These are phyloP conservation scores for Griposia aprilina DNA, from an alignment of 2,888 invertebrate genomes.

Conservation along the genomic window DNA sequence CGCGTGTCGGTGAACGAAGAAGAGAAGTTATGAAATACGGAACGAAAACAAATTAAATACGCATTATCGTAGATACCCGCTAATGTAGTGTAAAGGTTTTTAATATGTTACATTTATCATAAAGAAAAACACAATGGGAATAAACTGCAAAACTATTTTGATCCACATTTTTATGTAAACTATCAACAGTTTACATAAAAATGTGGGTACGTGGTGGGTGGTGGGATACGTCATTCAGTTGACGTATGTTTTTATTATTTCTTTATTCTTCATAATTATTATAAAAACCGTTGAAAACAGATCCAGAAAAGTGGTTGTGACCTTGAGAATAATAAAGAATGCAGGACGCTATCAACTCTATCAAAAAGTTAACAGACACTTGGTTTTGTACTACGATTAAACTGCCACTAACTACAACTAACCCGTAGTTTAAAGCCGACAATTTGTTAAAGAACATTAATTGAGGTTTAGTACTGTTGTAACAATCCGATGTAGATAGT, in stretches of 20 bases:
- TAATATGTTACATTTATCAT: slow-evolving; percentile 3
- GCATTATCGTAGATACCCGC: slow-evolving; percentile 16
- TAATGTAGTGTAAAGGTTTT: slow-evolving; percentile 10
- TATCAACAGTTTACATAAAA: too few species aligned
- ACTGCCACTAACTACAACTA: not conserved
- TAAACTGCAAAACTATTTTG: not conserved
- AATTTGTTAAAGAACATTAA: slow-evolving; percentile 22
- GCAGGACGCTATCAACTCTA: not conserved
- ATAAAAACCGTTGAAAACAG: not conserved
- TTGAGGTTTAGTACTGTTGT: slow-evolving; percentile 5
- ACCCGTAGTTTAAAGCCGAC: not conserved
- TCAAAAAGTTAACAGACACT: slow-evolving; percentile 1
- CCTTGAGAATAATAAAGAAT: not conserved
- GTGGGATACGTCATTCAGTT: too few species aligned
- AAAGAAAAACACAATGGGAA: not conserved
- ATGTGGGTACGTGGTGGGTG: too few species aligned
- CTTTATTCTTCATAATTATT: too few species aligned
- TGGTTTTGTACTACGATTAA: not conserved
- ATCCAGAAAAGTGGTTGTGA: not conserved
- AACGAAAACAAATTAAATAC: slow-evolving; percentile 40
- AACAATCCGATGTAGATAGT: not conserved
- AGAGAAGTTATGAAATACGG: slow-evolving; percentile 30
- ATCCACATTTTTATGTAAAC: not conserved
- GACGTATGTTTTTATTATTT: not conserved
- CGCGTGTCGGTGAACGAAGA: slow-evolving; percentile 24